Base-by-base conservation (phyloP, 1,140 invertebrate species). In the Caenorhabditis tropicalis region DNA sequence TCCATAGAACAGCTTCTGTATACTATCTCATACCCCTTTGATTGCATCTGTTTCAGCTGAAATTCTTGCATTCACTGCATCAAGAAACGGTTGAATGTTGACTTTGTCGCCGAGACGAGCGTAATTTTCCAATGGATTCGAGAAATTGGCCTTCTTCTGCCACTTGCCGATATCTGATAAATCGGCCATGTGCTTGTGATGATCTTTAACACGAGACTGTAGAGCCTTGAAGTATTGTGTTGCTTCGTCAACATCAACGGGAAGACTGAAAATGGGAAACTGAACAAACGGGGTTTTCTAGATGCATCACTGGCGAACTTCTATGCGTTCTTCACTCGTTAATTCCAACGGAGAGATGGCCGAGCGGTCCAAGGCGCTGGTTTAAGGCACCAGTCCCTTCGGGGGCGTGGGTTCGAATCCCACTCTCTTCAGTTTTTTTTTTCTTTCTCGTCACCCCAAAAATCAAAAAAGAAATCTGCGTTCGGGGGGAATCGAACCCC, bases 341-440 rank as follows among this genome's bases (percentile, higher is more conserved):
- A n/a, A n/a, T n/a, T n/a, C n/a, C n/a, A n/a, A n/a, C 31, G 58
- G 58, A 65, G 96, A 95, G 95, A 95, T 96, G 95, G 95, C 95
- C 96, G 96, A 96, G 96, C 95, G 95, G 95, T 96, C 96, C 96
- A 96, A 96, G 95, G 95, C 95, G 95, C 95, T 96, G 95, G 95
- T 96, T 96, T 96, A 95, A 96, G 95, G 96, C 95, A 96, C 95
- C 95, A 96, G 95, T 96, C 95, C 95, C 95, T 94, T 95, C 95
- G 95, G 95, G 94, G 96, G 88, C 89, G 89, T 90, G 89, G 88
- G 89, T 90, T 89, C 89, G 88, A 89, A 89, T 89, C 88, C 89
- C 89, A 90, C 89, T 90, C 88, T 90, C 88, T 86, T 85, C 83
- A 86, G 58, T 51, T 74, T 65, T 43, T 56, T 36, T 53, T 84